Base-by-base conservation (phyloP, 2,888 invertebrate genomes). In the Penaeus monodon region DNA sequence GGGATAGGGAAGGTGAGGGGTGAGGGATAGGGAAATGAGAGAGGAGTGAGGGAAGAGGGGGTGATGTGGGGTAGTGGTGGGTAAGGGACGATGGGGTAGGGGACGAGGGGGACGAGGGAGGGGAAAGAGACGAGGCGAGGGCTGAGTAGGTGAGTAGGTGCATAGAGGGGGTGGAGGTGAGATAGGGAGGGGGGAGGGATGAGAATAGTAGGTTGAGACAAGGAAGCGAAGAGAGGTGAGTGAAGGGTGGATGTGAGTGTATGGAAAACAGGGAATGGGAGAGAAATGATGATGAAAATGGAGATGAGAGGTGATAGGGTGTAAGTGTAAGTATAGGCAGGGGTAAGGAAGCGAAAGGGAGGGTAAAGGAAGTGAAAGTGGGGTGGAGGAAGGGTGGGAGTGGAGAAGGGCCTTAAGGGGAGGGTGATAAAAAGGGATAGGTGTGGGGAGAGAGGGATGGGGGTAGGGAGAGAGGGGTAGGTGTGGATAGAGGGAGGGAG, bases 1-100 rank as follows among this genome's bases (percentile, higher is more conserved):
- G 7, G 8, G 7, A 7, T 4, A 7, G 7, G 38, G 38, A 7
- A 0, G 1, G 12, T 1, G 29, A 17, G 27, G 2, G n/a, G 1
- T 14, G 12, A 3, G 70, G 70, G 17, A n/a, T 1, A 12, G 3
- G 70, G 29, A n/a, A 7, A 17, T 1, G 70, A 12, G 70, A 7
- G 29, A 3, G 70, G 29, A 17, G 12, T 1, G 20, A n/a, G 12
- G 70, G 12, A 3, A 1, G 0, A 4, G 70, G 12, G 70, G 70
- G 0, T 0, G 17, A 4, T 1, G 29, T 1, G 70, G 24, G 38
- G 7, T 2, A 8, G 38, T 4, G 38, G 0, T 2, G 8, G 7
- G 38, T 6, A 0, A 44, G 38, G 8, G 8, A 7, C 0, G 33
- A 33, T 33, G 33, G 33, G 33, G 33, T 33, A 33, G 33, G 33